These are phyloP conservation scores for Rhyacophila brunnea DNA, from an alignment of 1,140 invertebrate species.

Conservation along the genomic window DNA sequence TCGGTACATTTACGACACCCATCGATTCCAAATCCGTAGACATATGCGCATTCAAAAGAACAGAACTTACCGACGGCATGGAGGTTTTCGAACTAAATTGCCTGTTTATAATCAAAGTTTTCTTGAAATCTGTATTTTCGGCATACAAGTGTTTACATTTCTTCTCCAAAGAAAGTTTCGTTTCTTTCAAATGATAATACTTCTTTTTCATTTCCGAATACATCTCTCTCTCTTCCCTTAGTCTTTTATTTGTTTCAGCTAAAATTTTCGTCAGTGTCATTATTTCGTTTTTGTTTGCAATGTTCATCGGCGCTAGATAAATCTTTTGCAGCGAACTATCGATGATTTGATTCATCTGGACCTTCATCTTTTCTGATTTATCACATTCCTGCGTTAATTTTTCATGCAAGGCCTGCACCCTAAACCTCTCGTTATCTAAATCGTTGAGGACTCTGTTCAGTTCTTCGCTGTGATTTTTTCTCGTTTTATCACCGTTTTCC, in stretches of 20 bases:
- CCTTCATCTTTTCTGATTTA: constrained; percentile 37
- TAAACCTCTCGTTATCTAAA: constrained; percentile 20
- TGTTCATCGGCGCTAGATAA: constrained; percentile 12
- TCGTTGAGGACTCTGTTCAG: constrained; percentile 4
- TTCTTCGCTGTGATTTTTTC: too few relatives aligned
- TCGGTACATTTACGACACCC: too few relatives aligned
- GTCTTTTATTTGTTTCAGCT: constrained; percentile 11
- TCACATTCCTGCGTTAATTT: constrained; percentile 16
- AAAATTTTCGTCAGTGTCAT: constrained; percentile 7
- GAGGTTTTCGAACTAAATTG: too few relatives aligned
- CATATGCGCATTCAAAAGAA: too few relatives aligned
- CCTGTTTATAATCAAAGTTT: too few relatives aligned
- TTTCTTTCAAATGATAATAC: constrained; percentile 9
- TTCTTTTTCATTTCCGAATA: constrained; percentile 12
- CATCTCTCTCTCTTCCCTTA: constrained; percentile 11
- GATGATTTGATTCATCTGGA: constrained; percentile 17
- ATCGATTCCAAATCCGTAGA: too few relatives aligned
- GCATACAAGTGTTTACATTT: neutral
- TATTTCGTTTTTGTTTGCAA: constrained; percentile 16
- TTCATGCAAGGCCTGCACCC: constrained; percentile 9
- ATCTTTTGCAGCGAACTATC: constrained; percentile 20
- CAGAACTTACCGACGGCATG: too few relatives aligned
- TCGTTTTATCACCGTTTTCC: too few relatives aligned
- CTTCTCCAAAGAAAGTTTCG: neutral
- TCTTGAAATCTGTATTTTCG: too few relatives aligned